phyloP scores from a whole-genome alignment of 23 tunicate genomes.

The Corella eumyota region DNA sequence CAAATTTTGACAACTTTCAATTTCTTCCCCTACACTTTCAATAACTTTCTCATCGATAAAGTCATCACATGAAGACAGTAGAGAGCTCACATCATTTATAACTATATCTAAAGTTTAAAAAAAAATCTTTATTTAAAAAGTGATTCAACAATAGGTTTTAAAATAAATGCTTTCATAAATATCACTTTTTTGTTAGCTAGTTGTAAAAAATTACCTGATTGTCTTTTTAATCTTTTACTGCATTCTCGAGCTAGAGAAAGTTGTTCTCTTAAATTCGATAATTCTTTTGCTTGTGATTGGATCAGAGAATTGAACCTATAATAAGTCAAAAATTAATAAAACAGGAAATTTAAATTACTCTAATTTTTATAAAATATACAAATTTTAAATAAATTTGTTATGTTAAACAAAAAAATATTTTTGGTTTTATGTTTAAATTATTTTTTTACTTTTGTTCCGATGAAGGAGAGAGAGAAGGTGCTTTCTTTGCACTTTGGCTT shows the following conservation, averaged over 20 bases:
- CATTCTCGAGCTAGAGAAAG: too few relatives aligned
- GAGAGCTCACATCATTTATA: constrained; percentile 33
- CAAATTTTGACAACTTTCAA: constrained; percentile 40
- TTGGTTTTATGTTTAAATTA: too few relatives aligned
- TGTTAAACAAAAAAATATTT: too few relatives aligned
- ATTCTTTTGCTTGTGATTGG: constrained; percentile 85
- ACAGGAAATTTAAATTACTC: background rate
- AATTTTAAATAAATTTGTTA: too few relatives aligned
- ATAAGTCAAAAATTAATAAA: constrained; percentile 4
- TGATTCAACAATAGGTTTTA: background rate
- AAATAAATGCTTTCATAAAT: background rate
- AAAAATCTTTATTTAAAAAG: background rate
- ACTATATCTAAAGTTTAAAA: constrained; percentile 50
- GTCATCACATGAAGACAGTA: constrained; percentile 18
- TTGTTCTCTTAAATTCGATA: constrained; percentile 54
- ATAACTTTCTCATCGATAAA: constrained; percentile 31
- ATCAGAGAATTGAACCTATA: constrained; percentile 78
- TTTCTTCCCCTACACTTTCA: constrained; percentile 33
- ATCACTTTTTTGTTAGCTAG: constrained; percentile 63
- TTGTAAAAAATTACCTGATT: constrained; percentile 40
- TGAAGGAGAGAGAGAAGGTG: too few relatives aligned
- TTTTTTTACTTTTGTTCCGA: too few relatives aligned
- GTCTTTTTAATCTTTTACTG: constrained; percentile 30
- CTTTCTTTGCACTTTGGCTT: too few relatives aligned
- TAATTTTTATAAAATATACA: too few relatives aligned